Conservation (phyloP, 1,140 invertebrate species). For the Macrobrachium nipponense region DNA sequence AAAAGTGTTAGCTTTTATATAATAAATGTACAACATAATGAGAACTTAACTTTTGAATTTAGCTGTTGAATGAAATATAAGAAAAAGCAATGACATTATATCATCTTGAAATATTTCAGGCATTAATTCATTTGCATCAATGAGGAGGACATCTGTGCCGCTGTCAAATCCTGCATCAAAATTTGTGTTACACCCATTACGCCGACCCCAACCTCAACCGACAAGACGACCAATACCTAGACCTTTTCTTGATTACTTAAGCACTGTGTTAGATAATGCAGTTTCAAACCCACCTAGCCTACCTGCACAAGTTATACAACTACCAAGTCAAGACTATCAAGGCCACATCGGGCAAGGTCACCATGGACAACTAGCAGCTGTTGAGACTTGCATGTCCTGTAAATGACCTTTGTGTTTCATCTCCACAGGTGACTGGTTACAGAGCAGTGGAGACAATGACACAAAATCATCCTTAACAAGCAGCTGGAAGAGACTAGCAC, state of each 20-base stretch:
- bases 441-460: not conserved
- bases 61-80: too few relatives aligned
- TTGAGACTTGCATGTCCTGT: not conserved
- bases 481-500: too few relatives aligned
- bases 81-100: too few relatives aligned
- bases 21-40: too few relatives aligned
- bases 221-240: not conserved
- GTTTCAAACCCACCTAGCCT: not conserved
- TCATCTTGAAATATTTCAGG: too few relatives aligned
- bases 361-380: not conserved
- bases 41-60: too few relatives aligned
- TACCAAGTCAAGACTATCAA: not conserved
- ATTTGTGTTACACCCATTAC: too few relatives aligned
- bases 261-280: not conserved
- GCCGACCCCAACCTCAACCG: too few relatives aligned
- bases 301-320: not conserved
- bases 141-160: too few relatives aligned
- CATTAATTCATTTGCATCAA: too few relatives aligned
- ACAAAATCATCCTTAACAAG: not conserved
- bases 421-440: not conserved
- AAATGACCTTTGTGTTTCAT: not conserved
- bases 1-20: too few relatives aligned
- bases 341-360: conserved; percentile 11
- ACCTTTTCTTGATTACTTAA: not conserved
- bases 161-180: too few relatives aligned